Percentiles rank a stretch among this genome's conserved stretches.
Evolutionary conservation across 1,140 invertebrate species (phyloP).

Genomic region (Parapsyche elsis): DNA sequence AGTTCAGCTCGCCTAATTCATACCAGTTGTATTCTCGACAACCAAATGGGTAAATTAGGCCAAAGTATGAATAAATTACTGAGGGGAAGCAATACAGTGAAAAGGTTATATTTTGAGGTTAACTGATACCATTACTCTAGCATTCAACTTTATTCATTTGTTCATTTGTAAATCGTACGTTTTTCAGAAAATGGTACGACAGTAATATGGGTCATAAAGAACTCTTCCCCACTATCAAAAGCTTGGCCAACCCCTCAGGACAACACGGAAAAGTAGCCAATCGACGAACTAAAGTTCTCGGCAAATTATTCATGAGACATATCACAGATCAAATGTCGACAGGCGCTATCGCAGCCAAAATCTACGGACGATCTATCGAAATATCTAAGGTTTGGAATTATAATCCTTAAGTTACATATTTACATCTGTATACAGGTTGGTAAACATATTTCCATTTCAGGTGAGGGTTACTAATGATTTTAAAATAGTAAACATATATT

Average conservation of each 20-base stretch:
- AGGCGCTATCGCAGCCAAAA: slow-evolving; percentile 69
- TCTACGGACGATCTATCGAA: slow-evolving; percentile 75
- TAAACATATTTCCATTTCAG: slow-evolving; percentile 58
- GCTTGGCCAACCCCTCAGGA: slow-evolving; percentile 60
- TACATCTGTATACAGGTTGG: neutral
- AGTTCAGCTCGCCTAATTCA: neutral
- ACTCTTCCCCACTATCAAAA: slow-evolving; percentile 60
- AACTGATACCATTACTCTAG: too few relatives aligned
- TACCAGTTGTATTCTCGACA: neutral
- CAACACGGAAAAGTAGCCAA: slow-evolving; percentile 63
- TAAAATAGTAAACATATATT: slow-evolving; percentile 74
- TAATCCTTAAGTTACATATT: neutral
- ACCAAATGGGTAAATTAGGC: neutral
- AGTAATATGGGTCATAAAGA: slow-evolving; percentile 44
- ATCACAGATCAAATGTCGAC: slow-evolving; percentile 80
- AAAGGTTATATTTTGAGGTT: slow-evolving; percentile 4
- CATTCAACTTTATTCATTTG: too few relatives aligned
- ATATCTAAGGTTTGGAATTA: slow-evolving; percentile 68
- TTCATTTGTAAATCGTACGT: too few relatives aligned
- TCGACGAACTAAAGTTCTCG: slow-evolving; percentile 72
- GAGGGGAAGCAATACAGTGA: neutral
- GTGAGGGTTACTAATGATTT: slow-evolving; percentile 75
- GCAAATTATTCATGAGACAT: slow-evolving; percentile 83
- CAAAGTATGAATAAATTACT: slow-evolving; percentile 6
- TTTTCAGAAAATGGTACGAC: slow-evolving; percentile 61